Percentiles rank a stretch among this genome's conserved stretches.
These are phyloP conservation scores for Neuroterus valhalla DNA, from an alignment of 1,140 invertebrate genomes.

Conservation along the genomic window DNA sequence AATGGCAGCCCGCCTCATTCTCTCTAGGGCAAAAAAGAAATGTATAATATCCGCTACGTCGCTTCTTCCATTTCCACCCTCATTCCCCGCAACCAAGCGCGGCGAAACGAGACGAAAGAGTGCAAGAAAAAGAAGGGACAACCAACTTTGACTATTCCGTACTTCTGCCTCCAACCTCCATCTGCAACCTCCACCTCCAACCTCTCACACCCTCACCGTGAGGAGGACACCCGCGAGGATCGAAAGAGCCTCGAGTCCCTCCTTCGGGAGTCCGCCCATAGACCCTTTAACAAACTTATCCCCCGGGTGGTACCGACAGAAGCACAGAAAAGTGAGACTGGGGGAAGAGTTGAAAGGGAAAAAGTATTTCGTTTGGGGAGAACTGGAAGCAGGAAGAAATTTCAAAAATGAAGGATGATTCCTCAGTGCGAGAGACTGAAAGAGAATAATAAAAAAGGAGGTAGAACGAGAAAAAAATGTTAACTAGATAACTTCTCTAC, in stretches of 20 bases:
- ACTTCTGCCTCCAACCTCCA: neutral
- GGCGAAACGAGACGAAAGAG: constrained; percentile 36
- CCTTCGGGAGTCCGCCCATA: constrained; percentile 42
- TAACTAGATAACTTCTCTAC: no score
- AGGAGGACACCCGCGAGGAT: constrained; percentile 41
- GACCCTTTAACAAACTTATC: constrained; percentile 67
- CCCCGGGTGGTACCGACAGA: constrained; percentile 50
- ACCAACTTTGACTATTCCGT: constrained; percentile 44
- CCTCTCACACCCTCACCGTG: neutral
- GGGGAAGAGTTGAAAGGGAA: constrained; percentile 34
- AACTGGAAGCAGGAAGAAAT: neutral
- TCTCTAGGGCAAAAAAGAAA: constrained; percentile 45
- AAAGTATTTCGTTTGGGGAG: constrained; percentile 28
- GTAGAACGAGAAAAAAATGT: no score
- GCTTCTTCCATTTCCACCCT: constrained; percentile 42
- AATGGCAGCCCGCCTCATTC: constrained; percentile 28
- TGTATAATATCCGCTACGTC: constrained; percentile 50
- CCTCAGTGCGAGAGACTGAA: constrained; percentile 31
- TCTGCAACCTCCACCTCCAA: no score
- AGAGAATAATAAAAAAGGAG: constrained; percentile 38
- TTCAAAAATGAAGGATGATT: neutral
- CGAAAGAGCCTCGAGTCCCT: constrained; percentile 46
- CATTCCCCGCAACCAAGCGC: constrained; percentile 46
- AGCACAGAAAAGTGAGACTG: neutral
- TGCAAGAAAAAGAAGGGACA: constrained; percentile 39